Evolutionary conservation across 2,113 vertebrate genomes (phyloP).

Genomic region (Marcusenius ussheri): DNA sequence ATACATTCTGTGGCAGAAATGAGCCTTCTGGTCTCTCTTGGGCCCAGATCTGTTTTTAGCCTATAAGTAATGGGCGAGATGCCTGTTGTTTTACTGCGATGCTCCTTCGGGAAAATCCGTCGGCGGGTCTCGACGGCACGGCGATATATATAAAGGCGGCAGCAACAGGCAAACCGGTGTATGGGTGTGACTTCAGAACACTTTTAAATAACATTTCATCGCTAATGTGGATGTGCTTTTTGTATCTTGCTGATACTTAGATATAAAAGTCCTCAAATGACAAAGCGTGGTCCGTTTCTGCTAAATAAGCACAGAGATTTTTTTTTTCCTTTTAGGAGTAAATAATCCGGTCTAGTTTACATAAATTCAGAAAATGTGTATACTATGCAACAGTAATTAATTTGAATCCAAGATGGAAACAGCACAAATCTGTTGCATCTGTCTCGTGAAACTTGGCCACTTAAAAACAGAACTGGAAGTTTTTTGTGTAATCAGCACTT

Average conservation of each 20-base stretch:
- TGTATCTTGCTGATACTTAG: background rate
- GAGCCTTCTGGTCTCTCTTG: background rate
- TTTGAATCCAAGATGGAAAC: background rate
- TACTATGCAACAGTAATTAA: background rate
- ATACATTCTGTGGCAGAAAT: slow-evolving; percentile 11
- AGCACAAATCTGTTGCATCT: background rate
- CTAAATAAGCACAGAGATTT: background rate
- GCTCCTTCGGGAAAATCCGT: background rate
- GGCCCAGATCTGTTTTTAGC: slow-evolving; percentile 6
- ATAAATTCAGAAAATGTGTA: background rate
- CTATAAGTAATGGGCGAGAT: background rate
- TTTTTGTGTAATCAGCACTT: background rate
- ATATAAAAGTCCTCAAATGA: background rate
- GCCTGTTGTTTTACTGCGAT: background rate
- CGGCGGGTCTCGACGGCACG: background rate
- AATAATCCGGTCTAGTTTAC: background rate
- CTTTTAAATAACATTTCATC: background rate
- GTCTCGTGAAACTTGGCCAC: background rate
- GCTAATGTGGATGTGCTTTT: background rate
- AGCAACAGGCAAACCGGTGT: background rate
- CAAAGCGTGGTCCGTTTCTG: background rate
- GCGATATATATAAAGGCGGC: background rate
- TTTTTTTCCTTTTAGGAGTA: background rate
- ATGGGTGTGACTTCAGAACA: background rate
- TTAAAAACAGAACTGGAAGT: background rate